Evolutionary conservation across 2,797 vertebrate species (phyloP), one percentile per base, ranked within the genome.

Genomic region (Podargus strigoides): DNA sequence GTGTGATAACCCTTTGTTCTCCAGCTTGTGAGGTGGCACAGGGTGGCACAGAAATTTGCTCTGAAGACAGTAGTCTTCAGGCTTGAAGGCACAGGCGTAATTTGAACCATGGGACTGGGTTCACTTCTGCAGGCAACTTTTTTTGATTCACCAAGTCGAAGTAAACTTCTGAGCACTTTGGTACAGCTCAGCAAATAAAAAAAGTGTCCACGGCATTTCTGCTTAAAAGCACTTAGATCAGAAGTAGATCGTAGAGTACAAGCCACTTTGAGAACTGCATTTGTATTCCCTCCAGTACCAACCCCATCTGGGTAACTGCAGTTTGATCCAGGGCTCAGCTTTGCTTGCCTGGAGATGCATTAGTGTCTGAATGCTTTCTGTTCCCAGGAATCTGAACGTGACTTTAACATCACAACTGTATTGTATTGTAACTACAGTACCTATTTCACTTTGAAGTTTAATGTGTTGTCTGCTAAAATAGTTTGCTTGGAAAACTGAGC

Each of bases 401-500:
- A 27, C 32, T 62, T 85, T 83, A 93, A 55, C 15, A 10, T 37
- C 49, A 72, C 23, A 89, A 23, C 23, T 79, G 34, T 70, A 32
- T 55, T 37, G 24, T 75, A 36, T 41, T 82, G 32, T 80, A 73
- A 62, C 36, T 82, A 24, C 37, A 85, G 41, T 9, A 64, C 16
- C 13, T 26, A 41, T 76, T 93, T 90, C 4, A 9, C 39, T 92
- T 86, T 52, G 50, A 66, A 91, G n/a, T 88, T 84, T 60, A 44
- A 22, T 53, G 7, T 86, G 21, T 50, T 77, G 88, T 86, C 77
- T 91, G 46, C 81, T 77, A n/a, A 76, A 89, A 77, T 18, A 87
- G 5, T 92, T 91, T 84, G 21, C 58, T 37, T 81, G 52, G 47
- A 86, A 94, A 86, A 78, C 23, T 41, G 39, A 85, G 26, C n/a